Base-by-base conservation (phyloP, 2,888 invertebrate species). In the Hedychridium roseum region DNA sequence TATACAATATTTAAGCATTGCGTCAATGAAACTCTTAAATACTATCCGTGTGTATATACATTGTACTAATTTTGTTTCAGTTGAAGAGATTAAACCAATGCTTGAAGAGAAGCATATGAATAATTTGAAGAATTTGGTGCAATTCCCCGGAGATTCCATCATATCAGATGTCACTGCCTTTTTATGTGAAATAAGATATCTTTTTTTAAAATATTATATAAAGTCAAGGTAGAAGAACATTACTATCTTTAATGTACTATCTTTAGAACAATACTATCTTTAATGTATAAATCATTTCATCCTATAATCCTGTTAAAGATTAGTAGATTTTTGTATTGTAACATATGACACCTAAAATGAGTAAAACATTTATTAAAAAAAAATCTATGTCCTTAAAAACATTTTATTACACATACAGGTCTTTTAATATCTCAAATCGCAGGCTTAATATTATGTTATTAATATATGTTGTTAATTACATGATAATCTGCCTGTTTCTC, bases 281-380 rank as follows among this genome's bases (percentile, higher is more conserved):
- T 21, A 16, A 23, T 26, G 12, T 14, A 15, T 18, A 39, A n/a
- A 39, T 17, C 3, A 26, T 42, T 26, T 34, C 34, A 27, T 1
- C 6, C 6, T 12, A 32, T 16, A n/a, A 7, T 18, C 5, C 30
- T 26, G 11, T 18, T 23, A 15, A 34, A 32, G n/a, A 37, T 40
- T 44, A 20, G 31, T 14, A 21, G 21, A 6, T 30, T 45, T 32
- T 12, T 21, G 21, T 34, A 15, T 17, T 30, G 3, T 30, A 30
- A 6, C 11, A 30, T 11, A 14, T 37, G 15, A 3, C 1, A 28
- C 11, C 9, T 9, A 15, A 17, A 16, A 23, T 6, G 30, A 9
- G 28, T 14, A 42, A 60, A 57, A 52, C 64, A 56, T 71, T 72
- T 71, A 71, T 71, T 71, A 65, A 68, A 69, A 64, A n/a, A 66